Percentiles rank a stretch among this genome's conserved stretches.
phyloP scores from a whole-genome alignment of 2,113 vertebrate species.

The Mus spicilegus region DNA sequence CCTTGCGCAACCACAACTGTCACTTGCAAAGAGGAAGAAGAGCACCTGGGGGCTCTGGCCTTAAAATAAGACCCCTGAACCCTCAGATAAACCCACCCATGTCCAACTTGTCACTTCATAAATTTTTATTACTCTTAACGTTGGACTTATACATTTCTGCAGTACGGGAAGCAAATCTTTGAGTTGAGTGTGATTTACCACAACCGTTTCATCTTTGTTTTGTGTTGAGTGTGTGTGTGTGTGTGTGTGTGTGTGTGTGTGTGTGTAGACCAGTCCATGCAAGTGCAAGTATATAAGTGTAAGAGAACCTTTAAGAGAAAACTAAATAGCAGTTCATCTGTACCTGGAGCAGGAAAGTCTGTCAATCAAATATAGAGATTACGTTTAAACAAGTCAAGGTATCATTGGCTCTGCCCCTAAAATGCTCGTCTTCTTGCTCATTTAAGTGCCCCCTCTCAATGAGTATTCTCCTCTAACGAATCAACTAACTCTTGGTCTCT shows the following conservation, averaged over 20 bases:
- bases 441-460: neutral
- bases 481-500: neutral
- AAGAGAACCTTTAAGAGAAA: neutral
- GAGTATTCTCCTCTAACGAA: neutral
- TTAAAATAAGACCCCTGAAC: slow-evolving; percentile 80
- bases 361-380: neutral
- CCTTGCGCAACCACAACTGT: slow-evolving; percentile 56
- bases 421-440: neutral
- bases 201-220: slow-evolving; percentile 4
- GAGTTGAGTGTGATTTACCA: neutral
- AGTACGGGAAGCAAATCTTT: neutral
- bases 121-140: neutral
- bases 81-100: neutral
- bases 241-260: neutral
- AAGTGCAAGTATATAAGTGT: neutral
- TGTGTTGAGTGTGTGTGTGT: neutral
- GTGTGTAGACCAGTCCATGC: neutral
- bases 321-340: neutral
- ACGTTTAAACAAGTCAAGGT: neutral
- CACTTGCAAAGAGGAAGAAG: slow-evolving; percentile 78
- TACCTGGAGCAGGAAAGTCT: neutral
- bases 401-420: neutral
- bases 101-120: neutral
- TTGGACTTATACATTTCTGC: neutral
- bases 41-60: slow-evolving; percentile 80